Conservation (phyloP, 1,140 invertebrate genomes). For the Achatina immaculata region DNA sequence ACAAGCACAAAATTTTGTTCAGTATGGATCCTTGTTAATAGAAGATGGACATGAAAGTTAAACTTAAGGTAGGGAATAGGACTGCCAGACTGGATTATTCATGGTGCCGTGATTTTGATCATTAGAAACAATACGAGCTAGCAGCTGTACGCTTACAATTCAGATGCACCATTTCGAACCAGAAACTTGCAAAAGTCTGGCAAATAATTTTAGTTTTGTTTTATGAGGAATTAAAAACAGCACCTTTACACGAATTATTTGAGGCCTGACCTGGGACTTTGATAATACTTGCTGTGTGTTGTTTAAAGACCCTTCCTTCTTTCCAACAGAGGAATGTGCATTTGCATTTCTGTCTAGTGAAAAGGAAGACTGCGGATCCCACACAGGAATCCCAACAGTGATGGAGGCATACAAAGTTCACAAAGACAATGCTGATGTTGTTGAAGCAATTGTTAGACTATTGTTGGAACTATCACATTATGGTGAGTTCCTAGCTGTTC, state of each 20-base stretch:
- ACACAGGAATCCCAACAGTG: constrained; percentile 61
- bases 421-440: constrained; percentile 68
- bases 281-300: not conserved
- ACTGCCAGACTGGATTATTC: no score
- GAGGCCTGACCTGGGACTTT: not conserved
- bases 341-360: constrained; percentile 63
- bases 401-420: constrained; percentile 63
- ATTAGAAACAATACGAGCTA: no score
- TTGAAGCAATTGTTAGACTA: constrained; percentile 65
- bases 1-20: no score
- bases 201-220: not conserved
- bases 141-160: not conserved
- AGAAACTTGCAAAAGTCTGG: not conserved
- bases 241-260: not conserved
- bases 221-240: not conserved
- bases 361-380: constrained; percentile 48
- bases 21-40: no score
- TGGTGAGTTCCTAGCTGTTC: no score
- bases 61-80: no score
- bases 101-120: no score
- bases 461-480: constrained; percentile 66
- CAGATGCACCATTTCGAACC: not conserved
- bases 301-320: not conserved
- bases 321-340: constrained; percentile 66
- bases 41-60: no score